Base-by-base conservation (phyloP, 2,888 invertebrate genomes). In the Mimumesa dahlbomi region DNA sequence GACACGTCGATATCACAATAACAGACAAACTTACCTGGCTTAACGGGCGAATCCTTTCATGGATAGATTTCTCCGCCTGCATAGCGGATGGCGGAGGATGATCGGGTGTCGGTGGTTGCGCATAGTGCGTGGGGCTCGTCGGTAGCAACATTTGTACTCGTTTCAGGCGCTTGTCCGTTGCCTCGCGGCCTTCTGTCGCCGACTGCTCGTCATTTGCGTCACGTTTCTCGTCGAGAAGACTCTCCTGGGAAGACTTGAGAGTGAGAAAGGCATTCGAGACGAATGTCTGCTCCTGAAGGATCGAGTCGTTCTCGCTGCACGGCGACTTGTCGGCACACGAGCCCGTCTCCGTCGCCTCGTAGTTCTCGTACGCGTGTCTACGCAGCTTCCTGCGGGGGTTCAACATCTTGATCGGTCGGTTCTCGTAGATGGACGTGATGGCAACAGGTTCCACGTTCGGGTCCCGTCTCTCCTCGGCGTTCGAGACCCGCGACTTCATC, bases 31-130 rank as follows among this genome's bases (percentile, higher is more conserved):
- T 94, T 91, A 97, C 97, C 94, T 96, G 96, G 91, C 96, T 96
- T 64, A 96, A 90, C 16, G 97, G 97, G 84, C 96, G 92, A 85
- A 98, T 97, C 90, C 96, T 93, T 87, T 96, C 95, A 87, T 96
- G 95, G 83, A 98, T 98, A 84, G 95, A 94, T 89, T 93, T 94
- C 90, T 96, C 95, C 0, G 98, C 97, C 81, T 97, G 96, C 83
- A 93, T 92, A 2, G 97, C 96, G 7, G 96, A 94, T 0, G 98
- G 98, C 1, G 98, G 97, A 2, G 97, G 97, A 90, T 97, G 97
- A 82, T 97, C 97, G 0, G 97, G 97, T 9, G 97, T 98, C 7
- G 97, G 96, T 9, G 97, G 97, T 90, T 97, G 97, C 54, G 94
- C 93, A 84, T 97, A 97, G 87, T 96, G 95, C 48, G 96, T 96